These are phyloP conservation scores for Parasteatoda tepidariorum DNA, from an alignment of 1,140 invertebrate genomes.

Conservation along the genomic window DNA sequence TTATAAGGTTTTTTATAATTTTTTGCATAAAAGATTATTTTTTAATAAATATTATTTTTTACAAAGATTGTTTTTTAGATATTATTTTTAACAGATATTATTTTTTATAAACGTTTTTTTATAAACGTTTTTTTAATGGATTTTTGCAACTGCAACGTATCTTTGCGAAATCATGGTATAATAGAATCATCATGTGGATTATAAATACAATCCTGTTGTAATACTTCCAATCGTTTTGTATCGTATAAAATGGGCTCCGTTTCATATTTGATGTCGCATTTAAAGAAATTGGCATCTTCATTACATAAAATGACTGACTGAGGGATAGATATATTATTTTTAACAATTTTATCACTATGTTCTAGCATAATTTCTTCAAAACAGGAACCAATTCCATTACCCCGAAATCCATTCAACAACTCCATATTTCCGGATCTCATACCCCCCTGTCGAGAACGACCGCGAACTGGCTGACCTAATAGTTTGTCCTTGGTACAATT, in stretches of 20 bases:
- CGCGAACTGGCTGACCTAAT: constrained; percentile 15
- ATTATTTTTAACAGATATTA: too few relatives aligned
- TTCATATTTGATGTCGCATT: constrained; percentile 10
- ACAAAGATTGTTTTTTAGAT: too few relatives aligned
- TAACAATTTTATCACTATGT: constrained; percentile 14
- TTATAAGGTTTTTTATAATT: too few relatives aligned
- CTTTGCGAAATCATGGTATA: too few relatives aligned
- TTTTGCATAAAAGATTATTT: too few relatives aligned
- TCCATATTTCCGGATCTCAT: constrained; percentile 42
- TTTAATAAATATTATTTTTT: too few relatives aligned
- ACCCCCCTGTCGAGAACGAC: constrained; percentile 12
- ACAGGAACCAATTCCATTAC: neutral
- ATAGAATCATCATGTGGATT: too few relatives aligned
- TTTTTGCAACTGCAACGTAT: too few relatives aligned
- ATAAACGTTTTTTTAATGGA: too few relatives aligned
- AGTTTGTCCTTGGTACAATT: constrained; percentile 24
- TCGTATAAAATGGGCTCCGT: neutral
- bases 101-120: too few relatives aligned
- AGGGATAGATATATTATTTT: constrained; percentile 4
- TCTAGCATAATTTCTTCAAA: constrained; percentile 20
- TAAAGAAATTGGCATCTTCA: constrained; percentile 38
- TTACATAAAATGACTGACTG: constrained; percentile 22
- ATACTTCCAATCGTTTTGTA: too few relatives aligned
- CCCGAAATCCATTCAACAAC: constrained; percentile 4
- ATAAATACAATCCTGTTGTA: too few relatives aligned